Evolutionary conservation across 2,113 vertebrate species (phyloP).

Genomic region (Apteryx mantelli): DNA sequence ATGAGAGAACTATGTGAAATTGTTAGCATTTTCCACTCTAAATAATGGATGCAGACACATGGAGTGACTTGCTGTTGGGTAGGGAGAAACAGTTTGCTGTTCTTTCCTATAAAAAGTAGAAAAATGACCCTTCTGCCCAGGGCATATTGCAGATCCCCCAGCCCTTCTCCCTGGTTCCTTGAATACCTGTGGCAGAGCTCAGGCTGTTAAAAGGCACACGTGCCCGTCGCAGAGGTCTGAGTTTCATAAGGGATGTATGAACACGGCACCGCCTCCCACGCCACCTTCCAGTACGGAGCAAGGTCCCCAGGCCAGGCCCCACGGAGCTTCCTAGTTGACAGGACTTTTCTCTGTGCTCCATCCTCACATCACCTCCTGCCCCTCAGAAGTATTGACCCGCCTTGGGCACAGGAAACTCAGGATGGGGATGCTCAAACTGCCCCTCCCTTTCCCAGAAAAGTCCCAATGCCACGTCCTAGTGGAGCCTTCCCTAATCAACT

Average conservation of each 20-base stretch:
- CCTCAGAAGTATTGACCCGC: neutral
- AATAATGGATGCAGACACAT: neutral
- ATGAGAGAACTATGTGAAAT: neutral
- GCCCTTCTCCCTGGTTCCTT: neutral
- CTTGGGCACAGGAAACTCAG: neutral
- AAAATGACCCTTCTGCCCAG: neutral
- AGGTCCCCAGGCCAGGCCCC: neutral
- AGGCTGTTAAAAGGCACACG: accelerated
- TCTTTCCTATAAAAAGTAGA: neutral
- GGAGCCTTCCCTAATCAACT: neutral
- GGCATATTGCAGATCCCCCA: neutral
- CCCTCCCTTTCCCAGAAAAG: neutral
- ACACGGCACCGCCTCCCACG: neutral
- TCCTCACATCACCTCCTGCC: neutral
- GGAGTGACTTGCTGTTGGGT: neutral
- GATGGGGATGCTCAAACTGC: neutral
- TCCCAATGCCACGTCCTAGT: neutral
- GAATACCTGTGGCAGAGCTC: neutral
- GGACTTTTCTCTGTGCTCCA: neutral
- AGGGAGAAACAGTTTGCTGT: neutral
- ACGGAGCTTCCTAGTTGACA: neutral
- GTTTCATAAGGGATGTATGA: neutral
- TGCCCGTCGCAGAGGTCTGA: accelerated
- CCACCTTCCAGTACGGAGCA: neutral
- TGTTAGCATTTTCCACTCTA: neutral